phyloP scores from a whole-genome alignment of 1,140 invertebrate genomes.

The Triops longicaudatus region DNA sequence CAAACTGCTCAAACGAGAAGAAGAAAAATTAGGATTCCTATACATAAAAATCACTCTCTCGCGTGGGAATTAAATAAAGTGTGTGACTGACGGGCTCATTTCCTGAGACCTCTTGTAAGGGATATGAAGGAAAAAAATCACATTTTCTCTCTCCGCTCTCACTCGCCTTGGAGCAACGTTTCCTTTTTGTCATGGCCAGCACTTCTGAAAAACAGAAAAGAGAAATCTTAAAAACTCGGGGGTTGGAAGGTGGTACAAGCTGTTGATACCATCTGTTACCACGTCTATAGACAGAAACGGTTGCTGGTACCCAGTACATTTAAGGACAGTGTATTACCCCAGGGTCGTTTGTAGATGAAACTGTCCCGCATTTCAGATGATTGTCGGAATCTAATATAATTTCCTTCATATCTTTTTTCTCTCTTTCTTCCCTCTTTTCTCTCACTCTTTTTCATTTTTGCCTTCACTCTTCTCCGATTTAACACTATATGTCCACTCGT shows the following conservation, averaged over 20 bases:
- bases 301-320: not conserved
- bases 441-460: not conserved
- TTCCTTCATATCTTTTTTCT: not conserved
- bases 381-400: not conserved
- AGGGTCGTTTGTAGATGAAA: conserved; percentile 12
- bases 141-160: not conserved
- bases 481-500: not conserved
- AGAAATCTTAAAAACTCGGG: not conserved
- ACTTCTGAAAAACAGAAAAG: not conserved
- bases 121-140: not conserved
- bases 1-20: no score
- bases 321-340: not conserved
- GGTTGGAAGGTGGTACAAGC: not conserved
- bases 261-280: conserved; percentile 6
- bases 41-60: not conserved
- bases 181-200: not conserved
- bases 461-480: not conserved
- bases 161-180: not conserved
- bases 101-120: not conserved
- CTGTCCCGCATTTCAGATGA: not conserved
- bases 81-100: not conserved
- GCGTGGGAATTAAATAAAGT: not conserved
- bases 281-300: not conserved
- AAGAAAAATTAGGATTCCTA: no score
- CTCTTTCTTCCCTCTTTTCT: not conserved